Evolutionary conservation across 1,140 invertebrate genomes (phyloP).

Genomic region (Elymnias hypermnestra): DNA sequence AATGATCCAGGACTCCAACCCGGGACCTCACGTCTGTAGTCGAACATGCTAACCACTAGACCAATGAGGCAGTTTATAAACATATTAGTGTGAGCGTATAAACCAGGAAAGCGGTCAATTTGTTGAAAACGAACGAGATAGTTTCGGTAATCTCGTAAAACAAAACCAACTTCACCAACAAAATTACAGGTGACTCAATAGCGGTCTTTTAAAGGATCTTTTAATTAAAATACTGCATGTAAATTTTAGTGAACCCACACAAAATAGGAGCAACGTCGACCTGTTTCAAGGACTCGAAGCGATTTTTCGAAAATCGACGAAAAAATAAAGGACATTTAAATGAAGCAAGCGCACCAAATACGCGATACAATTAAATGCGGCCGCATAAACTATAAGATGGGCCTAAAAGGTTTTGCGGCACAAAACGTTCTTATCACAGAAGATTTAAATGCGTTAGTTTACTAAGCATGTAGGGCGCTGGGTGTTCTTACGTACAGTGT

Average conservation of each 20-base stretch:
- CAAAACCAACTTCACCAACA: background rate
- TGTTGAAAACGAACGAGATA: too few relatives aligned
- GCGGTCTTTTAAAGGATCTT: background rate
- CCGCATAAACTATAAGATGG: conserved; percentile 19
- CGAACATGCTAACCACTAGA: too few relatives aligned
- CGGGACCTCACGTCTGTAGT: too few relatives aligned
- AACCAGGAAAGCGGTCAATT: too few relatives aligned
- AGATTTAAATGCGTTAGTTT: too few relatives aligned
- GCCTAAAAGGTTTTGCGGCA: background rate
- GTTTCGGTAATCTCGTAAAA: background rate
- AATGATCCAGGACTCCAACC: too few relatives aligned
- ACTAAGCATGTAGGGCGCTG: too few relatives aligned
- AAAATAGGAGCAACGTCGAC: conserved; percentile 10
- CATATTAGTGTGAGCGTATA: too few relatives aligned
- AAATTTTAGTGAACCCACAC: conserved; percentile 15
- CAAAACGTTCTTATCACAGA: too few relatives aligned
- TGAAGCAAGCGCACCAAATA: conserved; percentile 23
- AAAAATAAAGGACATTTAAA: conserved; percentile 20
- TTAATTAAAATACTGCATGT: conserved; percentile 13
- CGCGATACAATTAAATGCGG: conserved; percentile 24
- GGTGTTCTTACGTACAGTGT: conserved; percentile 2
- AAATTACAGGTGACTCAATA: too few relatives aligned
- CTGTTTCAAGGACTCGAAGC: conserved; percentile 11
- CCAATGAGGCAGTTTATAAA: too few relatives aligned
- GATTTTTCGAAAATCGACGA: conserved; percentile 1